Evolutionary conservation across 2,888 invertebrate species (phyloP).

Genomic region (Stenichneumon culpator): DNA sequence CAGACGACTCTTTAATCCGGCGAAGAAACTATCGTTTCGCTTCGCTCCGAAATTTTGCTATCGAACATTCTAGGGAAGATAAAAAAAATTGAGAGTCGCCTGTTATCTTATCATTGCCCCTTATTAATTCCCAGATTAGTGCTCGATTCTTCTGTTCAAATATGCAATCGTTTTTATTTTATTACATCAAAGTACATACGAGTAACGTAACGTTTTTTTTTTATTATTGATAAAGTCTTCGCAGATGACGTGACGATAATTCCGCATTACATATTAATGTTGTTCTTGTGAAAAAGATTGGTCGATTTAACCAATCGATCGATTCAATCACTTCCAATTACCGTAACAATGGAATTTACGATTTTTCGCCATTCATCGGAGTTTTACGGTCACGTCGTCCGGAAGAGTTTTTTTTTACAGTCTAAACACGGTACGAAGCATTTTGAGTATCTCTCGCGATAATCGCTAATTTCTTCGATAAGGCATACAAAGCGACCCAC

Average conservation of each 20-base stretch:
- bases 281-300: neutral
- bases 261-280: neutral
- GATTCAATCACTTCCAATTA: neutral
- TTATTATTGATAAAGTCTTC: conserved; percentile 64
- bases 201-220: conserved; percentile 12
- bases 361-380: neutral
- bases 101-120: conserved; percentile 23
- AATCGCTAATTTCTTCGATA: conserved; percentile 11
- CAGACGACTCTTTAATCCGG: conserved; percentile 7
- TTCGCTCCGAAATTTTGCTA: neutral
- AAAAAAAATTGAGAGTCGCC: conserved; percentile 9
- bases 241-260: conserved; percentile 66
- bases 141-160: conserved; percentile 1
- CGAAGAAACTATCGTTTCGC: neutral
- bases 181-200: conserved; percentile 31
- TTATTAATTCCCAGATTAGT: neutral
- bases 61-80: neutral
- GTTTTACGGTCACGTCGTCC: conserved; percentile 70
- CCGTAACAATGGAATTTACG: neutral
- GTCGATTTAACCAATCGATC: neutral
- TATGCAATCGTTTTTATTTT: conserved; percentile 16
- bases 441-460: conserved; percentile 22
- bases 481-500: neutral
- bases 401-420: conserved; percentile 73
- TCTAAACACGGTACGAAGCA: conserved; percentile 9